These are phyloP conservation scores for Mus pahari DNA, from an alignment of 2,113 vertebrate genomes.

Conservation along the genomic window DNA sequence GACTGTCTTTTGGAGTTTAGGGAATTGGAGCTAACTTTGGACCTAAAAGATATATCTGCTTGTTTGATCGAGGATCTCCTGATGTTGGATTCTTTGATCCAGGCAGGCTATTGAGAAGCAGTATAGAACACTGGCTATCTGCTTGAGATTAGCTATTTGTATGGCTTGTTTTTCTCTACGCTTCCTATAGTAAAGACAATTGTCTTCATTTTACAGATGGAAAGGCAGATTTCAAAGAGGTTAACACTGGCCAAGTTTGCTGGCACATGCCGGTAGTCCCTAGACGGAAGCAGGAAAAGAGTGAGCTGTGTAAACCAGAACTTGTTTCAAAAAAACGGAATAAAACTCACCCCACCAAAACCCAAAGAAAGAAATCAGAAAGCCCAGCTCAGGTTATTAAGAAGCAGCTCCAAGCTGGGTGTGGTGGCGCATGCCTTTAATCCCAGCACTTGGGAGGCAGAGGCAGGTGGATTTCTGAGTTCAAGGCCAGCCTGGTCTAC, in stretches of 20 bases:
- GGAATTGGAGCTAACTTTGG: not conserved
- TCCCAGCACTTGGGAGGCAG: too few species aligned
- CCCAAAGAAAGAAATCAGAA: not conserved
- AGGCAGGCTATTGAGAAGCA: too few species aligned
- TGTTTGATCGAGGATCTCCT: not conserved
- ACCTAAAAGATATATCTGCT: not conserved
- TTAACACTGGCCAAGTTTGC: not conserved
- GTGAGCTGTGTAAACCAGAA: not conserved
- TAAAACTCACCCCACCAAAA: not conserved
- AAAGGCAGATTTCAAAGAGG: not conserved
- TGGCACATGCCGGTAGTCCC: not conserved
- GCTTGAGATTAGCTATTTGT: not conserved
- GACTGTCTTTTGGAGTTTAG: not conserved
- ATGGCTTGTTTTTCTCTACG: not conserved
- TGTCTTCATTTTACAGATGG: not conserved
- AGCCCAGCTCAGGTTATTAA: not conserved
- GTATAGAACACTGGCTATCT: not conserved
- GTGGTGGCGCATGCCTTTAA: too few species aligned
- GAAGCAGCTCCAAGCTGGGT: not conserved
- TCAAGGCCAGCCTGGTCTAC: too few species aligned
- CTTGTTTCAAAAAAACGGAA: not conserved
- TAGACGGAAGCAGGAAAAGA: not conserved
- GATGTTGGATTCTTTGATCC: not conserved
- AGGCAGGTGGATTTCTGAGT: too few species aligned
- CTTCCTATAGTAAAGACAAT: fast-evolving